Evolutionary conservation across 2,888 invertebrate species (phyloP).

Genomic region (Lissocephala sabroskyi): DNA sequence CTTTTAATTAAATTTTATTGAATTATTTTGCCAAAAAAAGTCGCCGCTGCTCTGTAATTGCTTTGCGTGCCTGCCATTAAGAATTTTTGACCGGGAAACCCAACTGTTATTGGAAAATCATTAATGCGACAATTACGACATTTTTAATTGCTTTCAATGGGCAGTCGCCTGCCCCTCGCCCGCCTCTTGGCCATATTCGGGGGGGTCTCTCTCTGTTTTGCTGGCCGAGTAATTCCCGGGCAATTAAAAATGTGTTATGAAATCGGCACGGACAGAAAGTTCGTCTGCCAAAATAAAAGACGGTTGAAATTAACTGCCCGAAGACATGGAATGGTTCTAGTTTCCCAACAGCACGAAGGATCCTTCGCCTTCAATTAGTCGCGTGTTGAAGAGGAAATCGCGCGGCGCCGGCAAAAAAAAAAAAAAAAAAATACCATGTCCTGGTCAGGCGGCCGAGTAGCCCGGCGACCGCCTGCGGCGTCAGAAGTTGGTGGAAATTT

Average conservation of each 20-base stretch:
- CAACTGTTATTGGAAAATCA: slow-evolving; percentile 59
- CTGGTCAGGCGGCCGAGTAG: too few relatives aligned
- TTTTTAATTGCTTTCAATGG: slow-evolving; percentile 58
- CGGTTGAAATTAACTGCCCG: not conserved
- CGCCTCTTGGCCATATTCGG: slow-evolving; percentile 32
- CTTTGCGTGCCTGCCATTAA: slow-evolving; percentile 43
- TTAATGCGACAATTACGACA: slow-evolving; percentile 64
- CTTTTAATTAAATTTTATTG: slow-evolving; percentile 53
- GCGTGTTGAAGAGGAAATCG: too few relatives aligned
- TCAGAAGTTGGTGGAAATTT: slow-evolving; percentile 48
- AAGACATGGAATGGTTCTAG: too few relatives aligned
- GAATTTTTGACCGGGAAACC: too few relatives aligned
- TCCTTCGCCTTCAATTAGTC: too few relatives aligned
- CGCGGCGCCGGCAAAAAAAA: too few relatives aligned
- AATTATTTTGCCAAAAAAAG: slow-evolving; percentile 28
- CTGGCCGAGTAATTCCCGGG: too few relatives aligned
- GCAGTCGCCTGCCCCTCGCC: too few relatives aligned
- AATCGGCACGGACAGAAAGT: slow-evolving; percentile 3
- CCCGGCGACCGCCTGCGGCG: too few relatives aligned
- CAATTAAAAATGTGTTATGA: slow-evolving; percentile 63
- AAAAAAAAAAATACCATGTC: too few relatives aligned
- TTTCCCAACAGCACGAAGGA: too few relatives aligned
- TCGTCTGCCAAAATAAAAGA: not conserved
- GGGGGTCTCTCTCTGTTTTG: too few relatives aligned
- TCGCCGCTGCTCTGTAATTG: slow-evolving; percentile 23